phyloP scores from a whole-genome alignment of 2,888 invertebrate species.

The Netelia virgata region DNA sequence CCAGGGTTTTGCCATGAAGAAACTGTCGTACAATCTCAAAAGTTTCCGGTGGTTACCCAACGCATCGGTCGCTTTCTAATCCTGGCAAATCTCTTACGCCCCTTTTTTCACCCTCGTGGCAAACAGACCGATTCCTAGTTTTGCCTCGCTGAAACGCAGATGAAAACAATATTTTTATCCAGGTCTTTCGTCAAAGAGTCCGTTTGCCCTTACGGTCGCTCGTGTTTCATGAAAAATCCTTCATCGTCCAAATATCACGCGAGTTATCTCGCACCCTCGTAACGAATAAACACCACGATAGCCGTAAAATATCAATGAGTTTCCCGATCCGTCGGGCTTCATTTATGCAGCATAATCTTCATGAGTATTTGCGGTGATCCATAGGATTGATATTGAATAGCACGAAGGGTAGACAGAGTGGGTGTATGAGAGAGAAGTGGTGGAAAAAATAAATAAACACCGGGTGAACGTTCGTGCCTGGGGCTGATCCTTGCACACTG shows the following conservation, averaged over 20 bases:
- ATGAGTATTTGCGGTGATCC: background rate
- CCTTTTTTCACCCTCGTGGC: background rate
- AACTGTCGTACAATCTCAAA: constrained; percentile 15
- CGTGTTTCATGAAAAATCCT: too few species aligned
- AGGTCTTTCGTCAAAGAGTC: too few species aligned
- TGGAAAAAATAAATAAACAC: constrained; percentile 53
- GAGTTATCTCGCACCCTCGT: background rate
- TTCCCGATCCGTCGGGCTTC: background rate
- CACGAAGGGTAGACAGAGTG: background rate
- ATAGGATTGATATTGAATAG: constrained; percentile 3
- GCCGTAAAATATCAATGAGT: background rate
- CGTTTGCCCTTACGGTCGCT: too few species aligned
- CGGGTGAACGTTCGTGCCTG: constrained; percentile 39
- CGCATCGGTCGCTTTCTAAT: constrained; percentile 37
- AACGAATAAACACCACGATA: background rate
- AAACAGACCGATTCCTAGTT: constrained; percentile 6
- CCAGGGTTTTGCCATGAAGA: constrained; percentile 7
- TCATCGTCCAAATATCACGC: background rate
- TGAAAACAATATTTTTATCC: background rate
- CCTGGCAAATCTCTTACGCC: background rate
- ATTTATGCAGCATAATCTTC: constrained; percentile 7
- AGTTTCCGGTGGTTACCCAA: constrained; percentile 35
- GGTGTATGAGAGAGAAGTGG: background rate
- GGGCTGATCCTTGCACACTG: constrained; percentile 51
- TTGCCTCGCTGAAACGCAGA: background rate